phyloP scores from a whole-genome alignment of 2,113 vertebrate species.

The Grantiella picta region DNA sequence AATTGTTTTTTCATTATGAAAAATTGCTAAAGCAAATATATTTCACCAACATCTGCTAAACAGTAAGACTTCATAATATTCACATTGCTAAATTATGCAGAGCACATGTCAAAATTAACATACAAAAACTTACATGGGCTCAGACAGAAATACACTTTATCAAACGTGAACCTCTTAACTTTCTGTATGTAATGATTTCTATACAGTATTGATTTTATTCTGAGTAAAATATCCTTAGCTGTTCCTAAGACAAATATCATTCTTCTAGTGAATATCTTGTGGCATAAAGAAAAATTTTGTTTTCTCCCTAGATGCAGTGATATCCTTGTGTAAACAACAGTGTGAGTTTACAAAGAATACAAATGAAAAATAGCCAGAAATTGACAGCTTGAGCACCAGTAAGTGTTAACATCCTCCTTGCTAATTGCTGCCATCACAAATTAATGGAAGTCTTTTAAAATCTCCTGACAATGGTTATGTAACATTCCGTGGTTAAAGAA shows the following conservation, averaged over 20 bases:
- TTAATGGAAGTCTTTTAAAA: constrained; percentile 72
- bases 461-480: constrained; percentile 71
- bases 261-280: background rate
- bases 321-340: constrained; percentile 7
- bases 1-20: background rate
- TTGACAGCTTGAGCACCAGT: constrained; percentile 64
- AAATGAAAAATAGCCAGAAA: constrained; percentile 49
- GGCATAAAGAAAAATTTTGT: background rate
- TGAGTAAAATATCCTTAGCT: background rate
- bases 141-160: background rate
- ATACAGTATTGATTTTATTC: background rate
- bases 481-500: constrained; percentile 54
- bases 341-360: constrained; percentile 25
- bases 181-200: background rate
- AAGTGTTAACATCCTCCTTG: constrained; percentile 56
- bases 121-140: background rate
- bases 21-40: background rate
- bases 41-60: background rate
- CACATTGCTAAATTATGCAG: background rate
- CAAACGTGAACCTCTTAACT: background rate
- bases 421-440: constrained; percentile 76
- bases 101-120: background rate
- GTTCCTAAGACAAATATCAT: background rate
- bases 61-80: background rate
- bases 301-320: background rate